Base-by-base conservation (phyloP, 2,888 invertebrate genomes). In the Rapana venosa region DNA sequence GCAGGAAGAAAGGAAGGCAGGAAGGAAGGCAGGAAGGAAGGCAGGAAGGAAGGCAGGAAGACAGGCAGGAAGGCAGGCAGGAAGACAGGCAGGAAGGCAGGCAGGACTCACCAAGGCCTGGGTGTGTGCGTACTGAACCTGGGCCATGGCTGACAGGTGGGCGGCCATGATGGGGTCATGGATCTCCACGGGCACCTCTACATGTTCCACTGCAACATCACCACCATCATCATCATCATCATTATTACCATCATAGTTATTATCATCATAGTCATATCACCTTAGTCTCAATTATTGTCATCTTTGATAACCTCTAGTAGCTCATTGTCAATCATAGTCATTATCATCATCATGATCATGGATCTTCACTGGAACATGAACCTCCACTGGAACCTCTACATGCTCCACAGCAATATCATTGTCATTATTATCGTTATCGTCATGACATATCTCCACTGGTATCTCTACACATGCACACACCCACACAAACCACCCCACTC, bases 141-240 rank as follows among this genome's bases (percentile, higher is more conserved):
- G 94, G 90, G 95, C 94, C 77, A 94, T 92, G 88, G 90, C 91
- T 88, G 90, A 88, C 88, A 88, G 87, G 74, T 92, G 88, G 58
- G 92, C 77, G 47, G 92, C 87, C 84, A 92, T 89, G 47, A 93
- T 91, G 36, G 92, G 91, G 22, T 88, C 85, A 83, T 92, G 92
- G 17, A 94, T 93, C 88, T 94, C 95, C n/a, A 95, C 93, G 4
- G 95, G 95, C 11, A 95, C 95, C 90, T 95, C 95, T 17, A 95
- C 95, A 83, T 93, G 91, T 92, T 96, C 95, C 77, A 95, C 95
- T 95, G 92, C 36, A 87, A 87, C 81, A 87, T 32, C 47, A 87
- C 66, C n/a, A 87, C 61, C 61, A 17, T 58, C 70, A 87, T 66
- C 47, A 83, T 13, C 30, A 81, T 20, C 47, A 47, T n/a, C 26